These are phyloP conservation scores for Trogon surrucura DNA, from an alignment of 2,113 vertebrate genomes.

Conservation along the genomic window DNA sequence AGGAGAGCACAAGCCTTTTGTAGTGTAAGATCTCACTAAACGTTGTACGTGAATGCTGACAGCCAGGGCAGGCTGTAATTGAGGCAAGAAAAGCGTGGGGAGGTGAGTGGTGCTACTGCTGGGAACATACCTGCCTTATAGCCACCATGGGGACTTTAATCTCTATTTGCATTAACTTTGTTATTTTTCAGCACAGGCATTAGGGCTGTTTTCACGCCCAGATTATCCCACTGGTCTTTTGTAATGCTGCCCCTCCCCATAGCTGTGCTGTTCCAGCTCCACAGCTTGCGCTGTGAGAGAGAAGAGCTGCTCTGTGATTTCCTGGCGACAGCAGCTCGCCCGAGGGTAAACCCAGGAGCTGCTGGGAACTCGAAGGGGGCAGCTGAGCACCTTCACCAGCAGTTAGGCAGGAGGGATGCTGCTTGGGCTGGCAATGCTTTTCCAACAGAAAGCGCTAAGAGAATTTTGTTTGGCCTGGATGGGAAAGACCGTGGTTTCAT, in stretches of 20 bases:
- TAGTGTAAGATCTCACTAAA: neutral
- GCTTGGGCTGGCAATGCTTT: neutral
- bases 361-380: fast-evolving
- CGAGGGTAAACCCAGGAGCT: neutral
- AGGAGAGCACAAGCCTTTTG: neutral
- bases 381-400: fast-evolving
- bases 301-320: neutral
- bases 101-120: neutral
- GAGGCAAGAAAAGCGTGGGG: neutral
- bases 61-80: neutral
- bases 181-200: neutral
- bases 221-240: neutral
- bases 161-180: neutral
- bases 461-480: neutral
- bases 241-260: neutral
- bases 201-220: neutral
- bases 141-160: neutral
- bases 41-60: neutral
- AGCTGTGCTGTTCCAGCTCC: neutral
- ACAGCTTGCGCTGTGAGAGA: neutral
- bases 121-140: neutral
- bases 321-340: neutral
- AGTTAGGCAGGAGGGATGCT: neutral
- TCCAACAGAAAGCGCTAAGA: neutral
- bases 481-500: neutral